Evolutionary conservation across 1,140 invertebrate genomes (phyloP), one percentile per base, ranked within the genome.

Genomic region (Micrasema minimum): DNA sequence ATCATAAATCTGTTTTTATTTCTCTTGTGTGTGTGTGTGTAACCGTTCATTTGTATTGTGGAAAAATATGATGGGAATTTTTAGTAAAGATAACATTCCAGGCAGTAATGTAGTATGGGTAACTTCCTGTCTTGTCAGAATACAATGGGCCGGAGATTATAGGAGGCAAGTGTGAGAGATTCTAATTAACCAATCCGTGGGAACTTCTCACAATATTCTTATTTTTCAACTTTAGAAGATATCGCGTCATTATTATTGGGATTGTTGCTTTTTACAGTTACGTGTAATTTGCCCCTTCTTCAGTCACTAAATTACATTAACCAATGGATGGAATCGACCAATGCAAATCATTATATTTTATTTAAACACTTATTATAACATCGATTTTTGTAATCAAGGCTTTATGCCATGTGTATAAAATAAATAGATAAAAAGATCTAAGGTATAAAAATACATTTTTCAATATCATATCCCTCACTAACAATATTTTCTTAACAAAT

Each of bases 61-160:
- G 51, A 68, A 69, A 72, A 75, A 75, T 75, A 75, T 75, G 73
- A 75, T 75, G 73, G 73, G 73, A 75, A 75, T 50, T 71, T 41
- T 59, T 38, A 26, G 37, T 51, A 46, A 41, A 74, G 72, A 74
- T 74, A 74, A 75, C 69, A 75, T 75, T 75, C 73, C 73, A 43
- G 43, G 45, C 46, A 43, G 46, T 59, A 48, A 72, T 65, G 71
- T 74, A 71, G 72, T 64, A 71, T 31, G 51, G 68, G 48, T 53
- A 55, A 75, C 73, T 75, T 75, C 73, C 73, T 75, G 73, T 69
- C 69, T 72, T 57, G 69, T 45, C 35, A 26, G 73, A 69, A 59
- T 31, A 75, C 73, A 75, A 75, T 75, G 67, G 69, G 66, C 37
- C 46, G 62, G 41, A 69, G 72, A 64, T 64, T 65, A 74, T 66